These are phyloP conservation scores for Aphelinus certus DNA, from an alignment of 1,140 invertebrate species.

Conservation along the genomic window DNA sequence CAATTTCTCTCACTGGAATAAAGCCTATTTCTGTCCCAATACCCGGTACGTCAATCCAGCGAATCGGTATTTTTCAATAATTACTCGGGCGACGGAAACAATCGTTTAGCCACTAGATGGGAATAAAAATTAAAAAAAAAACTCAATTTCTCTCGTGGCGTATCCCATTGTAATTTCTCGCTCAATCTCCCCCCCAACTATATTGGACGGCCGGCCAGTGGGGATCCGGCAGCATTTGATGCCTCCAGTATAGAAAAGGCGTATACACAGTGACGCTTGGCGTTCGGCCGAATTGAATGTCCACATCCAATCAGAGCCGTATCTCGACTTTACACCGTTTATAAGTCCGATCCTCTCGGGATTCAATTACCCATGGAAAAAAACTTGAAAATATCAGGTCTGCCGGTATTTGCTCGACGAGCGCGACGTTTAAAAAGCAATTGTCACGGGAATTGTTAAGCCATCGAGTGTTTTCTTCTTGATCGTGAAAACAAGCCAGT, in stretches of 20 bases:
- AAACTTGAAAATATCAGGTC: neutral
- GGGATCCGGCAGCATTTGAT: neutral
- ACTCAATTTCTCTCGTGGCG: neutral
- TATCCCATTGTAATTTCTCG: slow-evolving; percentile 11
- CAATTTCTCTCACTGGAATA: too few species aligned
- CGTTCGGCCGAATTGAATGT: slow-evolving; percentile 17
- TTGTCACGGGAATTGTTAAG: neutral
- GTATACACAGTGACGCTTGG: slow-evolving; percentile 2
- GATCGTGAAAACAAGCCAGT: too few species aligned
- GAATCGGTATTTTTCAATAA: too few species aligned
- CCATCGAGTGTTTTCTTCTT: too few species aligned
- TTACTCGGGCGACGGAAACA: too few species aligned
- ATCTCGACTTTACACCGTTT: slow-evolving; percentile 11
- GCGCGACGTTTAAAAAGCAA: neutral
- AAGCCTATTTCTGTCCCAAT: too few species aligned
- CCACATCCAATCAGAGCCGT: slow-evolving; percentile 8
- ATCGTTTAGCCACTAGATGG: too few species aligned
- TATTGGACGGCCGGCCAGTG: neutral
- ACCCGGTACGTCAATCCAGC: too few species aligned
- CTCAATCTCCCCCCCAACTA: neutral
- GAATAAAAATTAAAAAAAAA: neutral
- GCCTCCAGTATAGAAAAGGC: slow-evolving; percentile 1
- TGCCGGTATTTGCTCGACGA: neutral
- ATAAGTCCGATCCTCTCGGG: slow-evolving; percentile 6
- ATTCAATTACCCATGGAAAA: slow-evolving; percentile 20